Evolutionary conservation across 53 echinoderm and acorn worm genomes (phyloP).

Genomic region (Holothuria leucospilota): DNA sequence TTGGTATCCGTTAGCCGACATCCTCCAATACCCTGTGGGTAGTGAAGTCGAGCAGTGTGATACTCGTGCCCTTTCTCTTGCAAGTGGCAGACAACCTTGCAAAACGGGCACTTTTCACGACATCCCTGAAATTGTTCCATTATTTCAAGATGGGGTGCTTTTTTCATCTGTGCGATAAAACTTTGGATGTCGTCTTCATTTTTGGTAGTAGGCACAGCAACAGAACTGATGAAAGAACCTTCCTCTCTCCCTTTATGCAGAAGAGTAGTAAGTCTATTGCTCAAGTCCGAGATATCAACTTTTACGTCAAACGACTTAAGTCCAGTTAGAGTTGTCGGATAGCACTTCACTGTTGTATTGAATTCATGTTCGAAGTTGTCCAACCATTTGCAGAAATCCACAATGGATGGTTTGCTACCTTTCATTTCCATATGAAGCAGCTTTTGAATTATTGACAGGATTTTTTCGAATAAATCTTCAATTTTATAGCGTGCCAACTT

Average conservation of each 20-base stretch:
- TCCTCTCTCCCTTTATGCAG: neutral
- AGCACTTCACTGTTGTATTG: neutral
- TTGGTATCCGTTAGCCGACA: neutral
- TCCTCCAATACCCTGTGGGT: constrained; percentile 25
- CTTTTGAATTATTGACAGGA: neutral
- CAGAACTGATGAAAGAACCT: neutral
- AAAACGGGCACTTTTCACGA: constrained; percentile 23
- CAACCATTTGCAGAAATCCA: constrained; percentile 17
- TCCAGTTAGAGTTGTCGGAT: constrained; percentile 7
- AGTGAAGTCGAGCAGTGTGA: constrained; percentile 15
- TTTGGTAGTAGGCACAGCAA: constrained; percentile 4
- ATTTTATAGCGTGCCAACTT: neutral
- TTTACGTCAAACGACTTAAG: constrained; percentile 8
- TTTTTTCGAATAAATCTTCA: neutral
- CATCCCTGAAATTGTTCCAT: constrained; percentile 1
- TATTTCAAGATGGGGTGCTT: constrained; percentile 39
- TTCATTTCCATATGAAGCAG: neutral
- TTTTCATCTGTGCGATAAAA: neutral
- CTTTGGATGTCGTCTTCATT: neutral
- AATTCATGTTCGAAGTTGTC: neutral
- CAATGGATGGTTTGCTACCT: neutral
- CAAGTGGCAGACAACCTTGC: constrained; percentile 17
- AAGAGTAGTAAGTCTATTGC: neutral
- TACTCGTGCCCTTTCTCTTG: constrained; percentile 27
- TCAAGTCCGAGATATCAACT: constrained; percentile 10